Evolutionary conservation across 1,140 invertebrate species (phyloP), one percentile per base, ranked within the genome.

Genomic region (Drosophila obscura): DNA sequence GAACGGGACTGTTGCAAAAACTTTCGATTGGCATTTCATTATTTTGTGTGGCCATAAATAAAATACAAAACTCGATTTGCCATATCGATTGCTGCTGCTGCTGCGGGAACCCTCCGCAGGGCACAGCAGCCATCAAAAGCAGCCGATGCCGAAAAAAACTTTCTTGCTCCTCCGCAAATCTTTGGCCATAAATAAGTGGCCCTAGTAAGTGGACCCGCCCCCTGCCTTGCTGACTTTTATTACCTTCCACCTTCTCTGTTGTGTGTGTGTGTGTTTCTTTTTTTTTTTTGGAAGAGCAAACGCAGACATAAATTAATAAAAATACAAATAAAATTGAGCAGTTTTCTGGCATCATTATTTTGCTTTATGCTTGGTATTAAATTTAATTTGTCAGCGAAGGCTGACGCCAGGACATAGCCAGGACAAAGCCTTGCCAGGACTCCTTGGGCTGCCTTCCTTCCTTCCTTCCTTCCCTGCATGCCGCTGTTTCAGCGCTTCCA

Each of bases 11-110:
- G 49, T 61, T n/a, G 71, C 61, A 39, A 39, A 28, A 76, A 77
- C 71, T 79, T 79, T 87, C 83, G 83, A 87, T 87, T 87, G 82
- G 82, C 83, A 79, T 87, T 87, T 88, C 71, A 82, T 87, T 88
- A 82, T 87, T 58, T 52, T 43, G 19, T 48, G 45, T 62, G 48
- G 50, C 66, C 83, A 76, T 87, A 85, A 85, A 85, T 82, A 85
- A 75, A 75, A 60, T 31, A 55, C 62, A 64, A 66, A 82, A 81
- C 78, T 74, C 74, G 56, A 87, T 87, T 87, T 58, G 65, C 57
- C 65, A 63, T 83, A 79, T 83, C 65, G 75, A 83, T 78, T 71
- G 55, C 46, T 45, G 19, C 19, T 71, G 55, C 46, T 45, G 19
- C 19, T 19, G 19, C 19, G 19, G 19, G 19, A 19, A 44, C 35